Evolutionary conservation across 2,888 invertebrate species (phyloP), one percentile per base, ranked within the genome.

Genomic region (Luperina nickerlii): DNA sequence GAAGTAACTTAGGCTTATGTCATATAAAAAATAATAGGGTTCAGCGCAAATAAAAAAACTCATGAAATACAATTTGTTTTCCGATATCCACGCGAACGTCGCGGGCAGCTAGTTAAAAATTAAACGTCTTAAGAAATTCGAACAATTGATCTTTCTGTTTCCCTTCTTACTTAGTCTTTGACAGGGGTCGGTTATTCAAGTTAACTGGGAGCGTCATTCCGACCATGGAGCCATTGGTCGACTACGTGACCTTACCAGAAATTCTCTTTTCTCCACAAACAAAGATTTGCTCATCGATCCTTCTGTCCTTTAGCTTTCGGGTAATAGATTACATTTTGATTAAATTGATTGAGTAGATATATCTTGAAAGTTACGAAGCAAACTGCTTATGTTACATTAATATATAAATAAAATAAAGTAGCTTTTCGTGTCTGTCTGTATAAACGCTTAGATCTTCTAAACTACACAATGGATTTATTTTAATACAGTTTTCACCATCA

Each of bases 191-290:
- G 90, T 91, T 91, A 91, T 92, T 92, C 89, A 74, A 92, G 91
- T 92, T 92, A 92, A 91, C 92, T 86, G 89, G 90, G 90, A 91
- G 87, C 90, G 90, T 92, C 91, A 90, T 93, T 94, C 88, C 89
- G 91, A 86, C 90, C 88, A 91, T 90, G 90, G 92, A 91, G 91
- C 93, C 94, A 95, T 94, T 92, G 93, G 92, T 90, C 87, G 87
- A 87, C 85, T 92, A 95, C 95, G 96, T 96, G 96, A 95, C 94
- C 93, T 93, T 92, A 90, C 88, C 84, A 86, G 81, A 89, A 88
- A 88, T 81, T 87, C 79, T 79, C 82, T 87, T 89, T 87, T 84
- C 82, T 88, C 63, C 73, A 48, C 71, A 85, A 78, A 82, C 74
- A 75, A 86, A 81, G 74, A 76, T 75, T 78, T 65, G 68, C 79